These are phyloP conservation scores for Parauchenoglanis punctatus DNA, from an alignment of 2,797 vertebrate genomes.

Conservation along the genomic window DNA sequence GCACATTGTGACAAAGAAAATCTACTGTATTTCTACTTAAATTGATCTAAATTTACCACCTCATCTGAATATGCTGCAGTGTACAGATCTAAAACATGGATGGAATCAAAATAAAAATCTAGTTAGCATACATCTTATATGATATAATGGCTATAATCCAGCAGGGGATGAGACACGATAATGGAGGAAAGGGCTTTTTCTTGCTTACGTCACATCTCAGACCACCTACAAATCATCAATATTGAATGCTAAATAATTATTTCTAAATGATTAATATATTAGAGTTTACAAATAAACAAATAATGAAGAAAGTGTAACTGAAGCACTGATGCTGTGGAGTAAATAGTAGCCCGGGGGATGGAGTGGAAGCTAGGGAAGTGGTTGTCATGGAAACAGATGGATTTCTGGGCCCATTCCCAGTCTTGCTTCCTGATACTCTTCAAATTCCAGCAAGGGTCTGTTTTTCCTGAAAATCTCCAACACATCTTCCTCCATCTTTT, in stretches of 20 bases:
- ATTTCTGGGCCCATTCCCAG: conserved; percentile 55
- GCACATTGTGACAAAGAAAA: no score
- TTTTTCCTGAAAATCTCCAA: background rate
- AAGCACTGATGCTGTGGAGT: background rate
- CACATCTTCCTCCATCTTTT: background rate
- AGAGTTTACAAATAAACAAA: background rate
- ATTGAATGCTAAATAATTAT: background rate
- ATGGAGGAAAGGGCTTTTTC: background rate
- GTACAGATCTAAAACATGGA: background rate
- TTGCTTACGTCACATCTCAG: background rate
- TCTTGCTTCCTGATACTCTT: conserved; percentile 8
- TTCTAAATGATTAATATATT: background rate
- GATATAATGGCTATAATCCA: background rate
- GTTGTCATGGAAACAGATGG: conserved; percentile 29
- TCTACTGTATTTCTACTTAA: no score
- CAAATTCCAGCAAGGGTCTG: background rate
- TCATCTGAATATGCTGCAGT: background rate
- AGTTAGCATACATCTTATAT: background rate
- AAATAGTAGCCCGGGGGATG: background rate
- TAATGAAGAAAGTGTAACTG: background rate
- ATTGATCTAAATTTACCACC: no score
- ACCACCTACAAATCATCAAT: background rate
- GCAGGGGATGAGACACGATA: background rate
- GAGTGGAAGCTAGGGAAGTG: background rate
- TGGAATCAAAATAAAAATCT: background rate